Base-by-base conservation (phyloP, 2,113 vertebrate genomes). In the Nothobranchius furzeri region DNA sequence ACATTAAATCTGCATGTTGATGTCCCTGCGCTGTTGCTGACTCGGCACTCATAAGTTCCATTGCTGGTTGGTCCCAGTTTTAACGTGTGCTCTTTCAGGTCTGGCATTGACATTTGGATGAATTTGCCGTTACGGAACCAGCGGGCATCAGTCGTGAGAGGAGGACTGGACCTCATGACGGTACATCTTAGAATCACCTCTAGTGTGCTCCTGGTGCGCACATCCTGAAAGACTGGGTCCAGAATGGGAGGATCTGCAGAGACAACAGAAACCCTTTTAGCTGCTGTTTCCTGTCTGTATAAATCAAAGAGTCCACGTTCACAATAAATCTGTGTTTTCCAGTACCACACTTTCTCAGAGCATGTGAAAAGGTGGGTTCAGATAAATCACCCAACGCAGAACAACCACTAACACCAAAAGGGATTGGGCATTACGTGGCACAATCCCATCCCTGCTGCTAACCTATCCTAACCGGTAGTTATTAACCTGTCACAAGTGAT, bases 1-100 rank as follows among this genome's bases (percentile, higher is more conserved):
- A 99, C 95, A 70, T 95, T 94, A 84, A 98, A 99, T 64, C 93
- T 90, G 87, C 98, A 99, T 43, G 87, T 30, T 0, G 95, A 95
- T 0, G 92, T 93, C 5, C 96, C 96, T n/a, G 94, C 95, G 0
- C 92, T 95, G 0, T 98, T 99, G 88, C 93, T 97, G 84, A 99
- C 90, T 85, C 89, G 91, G 86, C 97, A 99, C 79, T 96, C 95
- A 0, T 99, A 99, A 40, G 75, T 92, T 50, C 97, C 98, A 0
- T 96, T 97, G 76, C 91, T 97, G 72, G 87, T 92, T 5, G 90
- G 91, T 37, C 93, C 95, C 60, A 98, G 84, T 66, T 95, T 95
- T 63, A 99, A 94, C 78, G 91, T 95, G 30, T 94, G 87, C 68
- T 96, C 95, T 58, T 94, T 93, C 55, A 94, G 87, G 70, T 98